A percentile compares a stretch with the other conserved stretches of the same genome.
phyloP scores from a whole-genome alignment of 2,113 vertebrate species.

The Nettapus auritus region DNA sequence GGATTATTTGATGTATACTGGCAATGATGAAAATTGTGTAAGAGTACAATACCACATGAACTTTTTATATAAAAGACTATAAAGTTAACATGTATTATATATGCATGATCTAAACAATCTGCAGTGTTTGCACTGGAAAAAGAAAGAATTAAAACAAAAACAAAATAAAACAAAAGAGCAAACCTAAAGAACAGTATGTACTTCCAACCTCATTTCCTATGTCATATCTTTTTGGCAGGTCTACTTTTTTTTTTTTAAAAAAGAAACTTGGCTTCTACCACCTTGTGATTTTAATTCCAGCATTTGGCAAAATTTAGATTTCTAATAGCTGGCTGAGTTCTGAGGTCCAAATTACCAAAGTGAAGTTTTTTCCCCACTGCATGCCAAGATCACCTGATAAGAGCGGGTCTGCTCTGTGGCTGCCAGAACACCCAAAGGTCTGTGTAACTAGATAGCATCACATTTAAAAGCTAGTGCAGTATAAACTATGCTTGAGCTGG shows the following conservation, averaged over 20 bases:
- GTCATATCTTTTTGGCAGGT: constrained; percentile 1
- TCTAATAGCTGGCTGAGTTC: neutral
- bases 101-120: neutral
- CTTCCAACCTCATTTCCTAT: neutral
- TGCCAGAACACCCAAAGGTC: neutral
- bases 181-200: neutral
- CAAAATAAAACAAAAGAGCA: neutral
- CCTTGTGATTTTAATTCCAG: constrained; percentile 26
- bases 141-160: neutral
- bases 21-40: neutral
- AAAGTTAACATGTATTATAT: neutral
- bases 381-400: neutral
- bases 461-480: neutral
- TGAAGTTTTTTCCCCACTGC: neutral
- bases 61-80: neutral
- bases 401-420: neutral
- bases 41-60: neutral
- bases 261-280: neutral
- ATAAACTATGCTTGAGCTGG: neutral
- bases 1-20: fast-evolving
- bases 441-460: neutral
- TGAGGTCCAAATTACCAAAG: neutral
- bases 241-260: neutral
- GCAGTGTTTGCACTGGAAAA: neutral
- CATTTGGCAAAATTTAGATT: constrained; percentile 12